Conservation (phyloP, 2,888 invertebrate species). For the Helicoverpa assulta region DNA sequence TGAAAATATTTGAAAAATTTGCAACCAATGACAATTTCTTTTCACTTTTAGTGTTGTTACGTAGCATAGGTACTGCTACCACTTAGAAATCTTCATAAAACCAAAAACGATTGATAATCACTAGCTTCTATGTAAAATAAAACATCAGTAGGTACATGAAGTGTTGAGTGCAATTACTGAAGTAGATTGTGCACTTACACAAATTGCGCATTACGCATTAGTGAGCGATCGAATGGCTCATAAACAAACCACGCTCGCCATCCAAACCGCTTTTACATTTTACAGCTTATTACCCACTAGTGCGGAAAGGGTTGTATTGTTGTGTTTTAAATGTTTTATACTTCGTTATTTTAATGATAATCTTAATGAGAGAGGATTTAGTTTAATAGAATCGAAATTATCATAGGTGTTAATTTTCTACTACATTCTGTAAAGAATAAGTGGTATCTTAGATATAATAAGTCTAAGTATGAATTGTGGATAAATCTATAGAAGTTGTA, state of each 20-base stretch:
- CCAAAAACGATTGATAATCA: constrained; percentile 19
- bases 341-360: neutral
- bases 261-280: constrained; percentile 36
- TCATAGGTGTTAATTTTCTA: no score
- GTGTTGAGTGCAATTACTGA: constrained; percentile 40
- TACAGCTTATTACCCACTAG: constrained; percentile 35
- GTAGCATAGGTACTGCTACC: neutral
- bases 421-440: no score
- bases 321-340: neutral
- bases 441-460: no score
- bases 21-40: no score
- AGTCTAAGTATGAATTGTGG: no score
- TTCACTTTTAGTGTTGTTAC: no score
- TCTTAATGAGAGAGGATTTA: neutral
- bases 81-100: neutral
- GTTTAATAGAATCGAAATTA: no score
- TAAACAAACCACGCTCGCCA: constrained; percentile 37
- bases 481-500: no score
- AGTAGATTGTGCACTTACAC: constrained; percentile 55
- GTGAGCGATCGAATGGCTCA: constrained; percentile 19
- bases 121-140: constrained; percentile 15
- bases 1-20: no score
- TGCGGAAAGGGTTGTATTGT: constrained; percentile 6
- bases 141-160: constrained; percentile 13
- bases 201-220: constrained; percentile 48